Evolutionary conservation across 2,888 invertebrate genomes (phyloP), one percentile per base, ranked within the genome.

Genomic region (Aleiodes testaceus): DNA sequence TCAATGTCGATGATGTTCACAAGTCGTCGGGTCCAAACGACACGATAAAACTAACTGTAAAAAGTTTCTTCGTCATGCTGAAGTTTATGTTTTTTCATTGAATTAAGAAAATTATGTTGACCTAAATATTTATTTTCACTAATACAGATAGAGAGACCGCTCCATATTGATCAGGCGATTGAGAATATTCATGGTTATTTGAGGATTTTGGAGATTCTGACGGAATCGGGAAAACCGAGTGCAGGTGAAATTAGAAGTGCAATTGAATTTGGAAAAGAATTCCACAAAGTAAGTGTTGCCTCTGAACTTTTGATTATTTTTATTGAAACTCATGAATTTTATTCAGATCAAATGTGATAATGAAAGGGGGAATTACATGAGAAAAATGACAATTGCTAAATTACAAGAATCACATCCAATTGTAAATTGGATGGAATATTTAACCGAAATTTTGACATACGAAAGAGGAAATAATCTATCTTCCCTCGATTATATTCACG

Each of bases 371-470:
- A 59, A 47, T 64, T 47, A 64, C 14, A 73, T 71, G 18, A 77
- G 70, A 49, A 70, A 69, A 16, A 76, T 75, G 74, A 64, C 78
- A 36, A 78, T 78, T 16, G 69, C 18, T 5, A 67, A 74, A 50
- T 66, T 78, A n/a, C 70, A 76, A 44, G 72, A 52, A 36, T 65
- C 59, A n/a, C 77, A 75, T 70, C 78, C 78, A 22, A 75, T 73
- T n/a, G 36, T 78, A 9, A 66, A 77, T 72, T 78, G 78, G 78
- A 76, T 76, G 69, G 73, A 76, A 42, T 74, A 77, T 53, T 72
- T 78, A 63, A 73, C 75, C 50, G 67, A 72, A 30, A 77, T 78
- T 74, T 61, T 78, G 12, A 75, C 74, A 6, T 53, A 70, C 14
- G 45, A 59, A 50, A 77, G 77, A 66, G 75, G 77, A 4, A 72